Evolutionary conservation across 2,888 invertebrate genomes (phyloP), one percentile per base, ranked within the genome.

Genomic region (Artemia sinica): DNA sequence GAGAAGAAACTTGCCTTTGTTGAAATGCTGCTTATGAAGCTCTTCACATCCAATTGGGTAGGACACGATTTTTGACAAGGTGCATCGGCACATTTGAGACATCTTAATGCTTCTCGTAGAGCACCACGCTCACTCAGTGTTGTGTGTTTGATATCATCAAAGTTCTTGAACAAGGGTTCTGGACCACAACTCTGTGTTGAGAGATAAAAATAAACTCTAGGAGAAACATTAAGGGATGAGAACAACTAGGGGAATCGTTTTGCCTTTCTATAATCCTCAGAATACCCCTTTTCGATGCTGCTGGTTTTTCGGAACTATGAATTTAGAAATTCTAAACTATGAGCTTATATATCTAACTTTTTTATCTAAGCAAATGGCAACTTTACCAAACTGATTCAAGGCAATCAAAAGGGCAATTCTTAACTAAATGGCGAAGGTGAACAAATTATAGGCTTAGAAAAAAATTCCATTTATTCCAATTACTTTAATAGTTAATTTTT

Each of bases 31-130:
- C 90, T 90, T 70, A 98, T 98, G 77, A 98, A 98, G 70, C 88
- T 85, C 79, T 98, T 98, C 72, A 98, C 85, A 75, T 98, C 97
- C 71, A 98, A 81, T 78, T 97, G 95, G 0, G 97, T 98, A 0
- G 98, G 98, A 73, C 98, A 98, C 1, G 94, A 92, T 78, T 97
- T 97, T 80, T 97, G 97, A 75, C 97, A 97, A 0, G 96, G 96
- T 0, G 96, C 95, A 79, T 97, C 96, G 0, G 89, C 91, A 77
- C 93, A 93, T 77, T 93, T 93, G 28, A 93, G 80, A 75, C 93
- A 93, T 67, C 93, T 81, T 0, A 87, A 85, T 0, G 95, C 91
- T 78, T 96, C 96, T 72, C 82, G 85, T 51, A 98, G 79, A 0
- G 97, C 97, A 0, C 89, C 96, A 14, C 97, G 84, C 78, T 98